These are phyloP conservation scores for Smutsia temminckii DNA, from an alignment of 2,797 vertebrate species.

Conservation along the genomic window DNA sequence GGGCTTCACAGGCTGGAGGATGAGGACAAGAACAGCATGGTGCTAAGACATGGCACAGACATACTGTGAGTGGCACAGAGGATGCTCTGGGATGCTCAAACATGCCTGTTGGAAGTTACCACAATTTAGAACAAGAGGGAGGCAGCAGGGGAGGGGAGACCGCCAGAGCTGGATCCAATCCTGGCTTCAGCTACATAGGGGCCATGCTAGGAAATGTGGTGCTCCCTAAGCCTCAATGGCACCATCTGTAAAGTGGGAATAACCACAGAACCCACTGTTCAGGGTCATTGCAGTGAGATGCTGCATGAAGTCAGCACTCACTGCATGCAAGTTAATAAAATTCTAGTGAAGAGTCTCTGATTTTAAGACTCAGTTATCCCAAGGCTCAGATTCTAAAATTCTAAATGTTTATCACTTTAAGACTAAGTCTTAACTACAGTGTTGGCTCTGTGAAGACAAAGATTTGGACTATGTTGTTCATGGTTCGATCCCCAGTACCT, in stretches of 20 bases:
- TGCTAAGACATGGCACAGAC: not conserved
- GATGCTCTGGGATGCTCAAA: fast-evolving
- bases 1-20: not conserved
- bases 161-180: not conserved
- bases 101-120: fast-evolving
- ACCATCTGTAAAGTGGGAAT: not conserved
- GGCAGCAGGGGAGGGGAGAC: not conserved
- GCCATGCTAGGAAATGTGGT: fast-evolving
- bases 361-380: not conserved
- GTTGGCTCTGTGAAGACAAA: not conserved
- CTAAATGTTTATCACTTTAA: not conserved
- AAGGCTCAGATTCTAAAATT: not conserved
- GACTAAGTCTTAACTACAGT: not conserved
- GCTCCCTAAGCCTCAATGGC: not conserved
- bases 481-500: too few species aligned
- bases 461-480: not conserved
- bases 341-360: not conserved
- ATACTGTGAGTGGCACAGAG: fast-evolving
- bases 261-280: not conserved
- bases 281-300: fast-evolving
- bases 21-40: too few species aligned
- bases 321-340: not conserved
- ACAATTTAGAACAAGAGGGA: fast-evolving
- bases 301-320: fast-evolving
- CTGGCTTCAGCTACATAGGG: not conserved